These are phyloP conservation scores for Petrolisthes manimaculis DNA, from an alignment of 2,888 invertebrate species.

Conservation along the genomic window DNA sequence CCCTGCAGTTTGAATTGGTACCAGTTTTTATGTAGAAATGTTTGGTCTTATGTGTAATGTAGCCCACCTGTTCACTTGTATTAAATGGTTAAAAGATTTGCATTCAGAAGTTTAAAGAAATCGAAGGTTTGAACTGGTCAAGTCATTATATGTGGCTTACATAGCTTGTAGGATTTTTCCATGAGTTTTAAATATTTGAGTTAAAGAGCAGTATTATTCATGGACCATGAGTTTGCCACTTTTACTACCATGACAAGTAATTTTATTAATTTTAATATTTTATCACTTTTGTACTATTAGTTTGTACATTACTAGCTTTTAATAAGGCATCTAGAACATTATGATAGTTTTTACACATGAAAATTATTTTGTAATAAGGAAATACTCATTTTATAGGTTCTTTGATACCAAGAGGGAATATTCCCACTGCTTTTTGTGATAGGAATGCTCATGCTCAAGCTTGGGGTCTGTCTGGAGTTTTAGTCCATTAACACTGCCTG, in stretches of 20 bases:
- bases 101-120: slow-evolving; percentile 45
- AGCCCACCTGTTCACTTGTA: slow-evolving; percentile 50
- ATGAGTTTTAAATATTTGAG: slow-evolving; percentile 47
- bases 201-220: slow-evolving; percentile 63
- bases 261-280: slow-evolving; percentile 55
- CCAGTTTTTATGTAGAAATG: slow-evolving; percentile 49
- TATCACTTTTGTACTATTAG: slow-evolving; percentile 63
- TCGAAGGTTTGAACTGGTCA: slow-evolving; percentile 59
- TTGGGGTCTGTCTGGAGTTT: slow-evolving; percentile 47
- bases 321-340: slow-evolving; percentile 63
- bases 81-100: slow-evolving; percentile 45
- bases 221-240: slow-evolving; percentile 55
- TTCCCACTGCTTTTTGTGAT: slow-evolving; percentile 63
- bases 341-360: slow-evolving; percentile 61
- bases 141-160: slow-evolving; percentile 52
- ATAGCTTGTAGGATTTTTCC: slow-evolving; percentile 58
- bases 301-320: slow-evolving; percentile 65
- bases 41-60: slow-evolving; percentile 54
- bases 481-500: slow-evolving; percentile 48
- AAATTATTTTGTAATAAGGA: slow-evolving; percentile 64
- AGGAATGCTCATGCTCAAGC: slow-evolving; percentile 62
- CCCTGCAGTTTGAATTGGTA: slow-evolving; percentile 54
- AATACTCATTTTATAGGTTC: slow-evolving; percentile 65
- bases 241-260: slow-evolving; percentile 57
- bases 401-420: slow-evolving; percentile 57